phyloP scores from a whole-genome alignment of 2,113 vertebrate genomes.

The Corapipo altera region DNA sequence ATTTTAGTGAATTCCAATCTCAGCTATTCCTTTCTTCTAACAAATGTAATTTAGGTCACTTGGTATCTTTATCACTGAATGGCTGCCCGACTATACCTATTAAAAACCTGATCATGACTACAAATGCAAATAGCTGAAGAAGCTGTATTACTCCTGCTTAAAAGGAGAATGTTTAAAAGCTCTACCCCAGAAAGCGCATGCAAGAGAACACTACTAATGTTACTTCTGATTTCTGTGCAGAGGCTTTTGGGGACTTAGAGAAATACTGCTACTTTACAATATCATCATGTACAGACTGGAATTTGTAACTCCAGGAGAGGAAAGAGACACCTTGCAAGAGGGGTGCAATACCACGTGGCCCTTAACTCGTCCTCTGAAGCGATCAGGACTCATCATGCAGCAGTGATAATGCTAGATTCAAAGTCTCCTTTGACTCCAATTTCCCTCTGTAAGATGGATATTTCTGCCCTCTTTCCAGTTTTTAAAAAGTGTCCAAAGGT shows the following conservation, averaged over 20 bases:
- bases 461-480: neutral
- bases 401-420: accelerated
- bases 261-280: neutral
- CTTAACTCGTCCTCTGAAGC: neutral
- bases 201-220: neutral
- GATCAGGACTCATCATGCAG: neutral
- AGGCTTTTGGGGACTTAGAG: neutral
- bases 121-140: slow-evolving; percentile 26
- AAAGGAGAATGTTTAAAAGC: neutral
- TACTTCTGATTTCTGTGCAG: neutral
- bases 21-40: slow-evolving; percentile 44
- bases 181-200: neutral
- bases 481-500: neutral
- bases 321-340: neutral
- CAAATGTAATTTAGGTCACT: slow-evolving; percentile 39
- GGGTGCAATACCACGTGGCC: neutral
- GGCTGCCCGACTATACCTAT: neutral
- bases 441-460: neutral
- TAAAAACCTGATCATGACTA: slow-evolving; percentile 5
- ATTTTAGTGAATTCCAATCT: slow-evolving; percentile 24
- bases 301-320: neutral
- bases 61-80: slow-evolving; percentile 22
- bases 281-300: neutral
- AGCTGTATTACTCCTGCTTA: neutral
- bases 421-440: neutral